Base-by-base conservation (phyloP, 2,797 vertebrate species). In the Oreonectes daqikongensis region DNA sequence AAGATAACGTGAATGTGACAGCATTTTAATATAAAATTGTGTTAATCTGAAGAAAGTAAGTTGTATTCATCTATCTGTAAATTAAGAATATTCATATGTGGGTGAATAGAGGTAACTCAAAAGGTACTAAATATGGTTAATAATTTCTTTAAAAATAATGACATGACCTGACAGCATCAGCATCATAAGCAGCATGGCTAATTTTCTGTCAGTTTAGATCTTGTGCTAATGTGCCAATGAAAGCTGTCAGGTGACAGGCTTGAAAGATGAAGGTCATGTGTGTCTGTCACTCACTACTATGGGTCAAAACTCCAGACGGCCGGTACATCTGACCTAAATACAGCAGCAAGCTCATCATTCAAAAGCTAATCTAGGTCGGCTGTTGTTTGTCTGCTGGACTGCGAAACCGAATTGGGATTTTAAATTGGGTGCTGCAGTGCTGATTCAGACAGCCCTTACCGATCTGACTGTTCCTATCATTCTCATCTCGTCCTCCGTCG, bases 381-480 rank as follows among this genome's bases (percentile, higher is more conserved):
- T 38, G 53, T 55, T 65, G 50, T 80, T 30, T 17, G 53, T 40
- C 50, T 50, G 50, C 32, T 20, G 28, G 50, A 28, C 70, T 63
- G 26, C 1, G 4, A 40, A 44, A 11, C 57, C n/a, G 15, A 42
- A 79, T 40, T 44, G 32, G 2, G 30, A 8, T 35, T 69, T 72
- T 78, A 64, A 44, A 69, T 52, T 70, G 26, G 22, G 24, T 22
- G 24, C 18, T 55, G 24, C 35, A 30, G 60, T 73, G 42, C 20
- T 73, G 48, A 40, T 26, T 74, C 46, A 60, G 9, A 14, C n/a
- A 50, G 48, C 5, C 60, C 65, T 10, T 84, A 97, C 95, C 95
- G 1, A 99, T 95, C 81, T 98, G 97, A 88, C 87, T 97, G 89
- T 95, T 94, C 57, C 95, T 91, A 78, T 97, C 94, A 0, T 90